Base-by-base conservation (phyloP, 2,797 vertebrate species). In the Chelon auratus region DNA sequence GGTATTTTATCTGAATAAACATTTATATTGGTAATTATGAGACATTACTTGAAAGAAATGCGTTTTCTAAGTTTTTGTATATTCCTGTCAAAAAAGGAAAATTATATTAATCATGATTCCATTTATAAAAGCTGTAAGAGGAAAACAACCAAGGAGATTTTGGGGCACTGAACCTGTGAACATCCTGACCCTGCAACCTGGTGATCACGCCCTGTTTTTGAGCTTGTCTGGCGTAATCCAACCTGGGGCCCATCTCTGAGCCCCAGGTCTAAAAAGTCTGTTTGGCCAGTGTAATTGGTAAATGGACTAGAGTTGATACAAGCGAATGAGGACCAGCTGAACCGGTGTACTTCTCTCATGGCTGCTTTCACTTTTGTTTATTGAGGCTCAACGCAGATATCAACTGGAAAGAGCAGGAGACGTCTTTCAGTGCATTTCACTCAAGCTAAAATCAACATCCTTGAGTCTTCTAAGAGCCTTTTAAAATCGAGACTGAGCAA, bases 311-410 rank as follows among this genome's bases (percentile, higher is more conserved):
- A 80, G 89, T 89, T 91, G 89, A 92, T 87, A 87, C 58, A 89
- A 89, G 83, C 56, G 83, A 92, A 93, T 73, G 84, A 91, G 77
- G 87, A 90, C 81, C 92, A 91, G 87, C 86, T 92, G 87, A 89
- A 83, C 63, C 47, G 33, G 62, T 81, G 77, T 65, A 81, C 55
- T 56, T 72, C 65, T 74, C 68, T 85, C 61, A 63, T 51, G 76
- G 67, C 62, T 62, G 77, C 77, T 81, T 84, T 89, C 69, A 81
- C 82, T 61, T 86, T 73, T 89, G 89, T 93, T 89, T 91, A 92
- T 82, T 82, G 84, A 83, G 75, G 84, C 82, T 90, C 59, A 39
- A 65, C 53, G 56, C 33, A 82, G 79, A 82, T 79, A 84, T 80
- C 70, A 82, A 83, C 80, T 73, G 62, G 62, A 87, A 75, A 75